These are phyloP conservation scores for Atlantisia rogersi DNA, from an alignment of 2,113 vertebrate species.

Conservation along the genomic window DNA sequence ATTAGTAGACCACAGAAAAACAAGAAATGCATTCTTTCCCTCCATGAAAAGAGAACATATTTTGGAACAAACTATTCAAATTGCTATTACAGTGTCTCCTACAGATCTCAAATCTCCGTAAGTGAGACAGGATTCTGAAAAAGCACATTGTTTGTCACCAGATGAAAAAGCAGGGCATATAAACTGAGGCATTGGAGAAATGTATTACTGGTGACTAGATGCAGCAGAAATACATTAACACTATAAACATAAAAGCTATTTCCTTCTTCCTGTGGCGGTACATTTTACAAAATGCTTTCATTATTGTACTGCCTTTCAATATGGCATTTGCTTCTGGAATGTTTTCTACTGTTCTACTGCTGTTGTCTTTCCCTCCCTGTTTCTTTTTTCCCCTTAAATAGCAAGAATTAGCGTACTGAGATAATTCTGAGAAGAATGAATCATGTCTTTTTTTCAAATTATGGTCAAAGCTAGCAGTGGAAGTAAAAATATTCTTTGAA, in stretches of 20 bases:
- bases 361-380: background rate
- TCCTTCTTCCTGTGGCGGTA: conserved; percentile 13
- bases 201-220: background rate
- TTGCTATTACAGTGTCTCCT: background rate
- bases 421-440: background rate
- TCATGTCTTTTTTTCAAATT: background rate
- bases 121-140: background rate
- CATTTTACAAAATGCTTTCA: conserved; percentile 17
- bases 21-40: background rate
- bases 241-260: conserved; percentile 10
- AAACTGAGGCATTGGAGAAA: background rate
- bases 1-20: background rate
- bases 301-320: background rate
- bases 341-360: background rate
- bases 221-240: background rate
- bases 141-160: background rate
- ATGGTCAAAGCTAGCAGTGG: background rate
- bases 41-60: background rate
- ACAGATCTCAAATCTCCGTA: background rate
- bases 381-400: background rate
- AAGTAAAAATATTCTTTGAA: background rate
- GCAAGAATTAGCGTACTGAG: background rate
- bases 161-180: background rate
- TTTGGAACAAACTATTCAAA: background rate
- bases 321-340: conserved; percentile 21